These are phyloP conservation scores for Zaprionus lachaisei DNA, from an alignment of 1,140 invertebrate species.

Conservation along the genomic window DNA sequence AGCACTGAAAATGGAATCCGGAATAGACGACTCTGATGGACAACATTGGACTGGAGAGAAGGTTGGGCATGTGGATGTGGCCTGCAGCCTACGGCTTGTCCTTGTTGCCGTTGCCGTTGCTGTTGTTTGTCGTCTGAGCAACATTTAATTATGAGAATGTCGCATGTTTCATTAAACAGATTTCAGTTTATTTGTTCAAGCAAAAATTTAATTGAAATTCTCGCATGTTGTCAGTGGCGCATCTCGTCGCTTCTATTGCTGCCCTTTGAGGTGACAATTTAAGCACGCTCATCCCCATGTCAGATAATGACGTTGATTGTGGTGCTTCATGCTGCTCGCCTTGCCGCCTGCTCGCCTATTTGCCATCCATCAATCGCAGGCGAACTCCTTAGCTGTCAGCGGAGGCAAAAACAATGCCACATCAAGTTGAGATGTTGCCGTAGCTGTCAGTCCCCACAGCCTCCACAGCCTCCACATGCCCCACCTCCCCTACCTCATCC, in stretches of 20 bases:
- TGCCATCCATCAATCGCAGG: slow-evolving; percentile 72
- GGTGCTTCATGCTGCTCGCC: slow-evolving; percentile 43
- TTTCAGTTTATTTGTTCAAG: slow-evolving; percentile 61
- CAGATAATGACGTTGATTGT: slow-evolving; percentile 77
- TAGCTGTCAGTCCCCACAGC: not conserved
- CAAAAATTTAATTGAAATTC: slow-evolving; percentile 65
- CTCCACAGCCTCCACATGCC: slow-evolving; percentile 7
- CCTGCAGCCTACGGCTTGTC: not conserved
- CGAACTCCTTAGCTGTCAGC: slow-evolving; percentile 39
- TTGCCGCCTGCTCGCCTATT: slow-evolving; percentile 12
- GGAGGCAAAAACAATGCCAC: slow-evolving; percentile 43
- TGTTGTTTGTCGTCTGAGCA: slow-evolving; percentile 8
- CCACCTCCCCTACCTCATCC: not conserved
- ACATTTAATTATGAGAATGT: slow-evolving; percentile 57
- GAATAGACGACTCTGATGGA: not conserved
- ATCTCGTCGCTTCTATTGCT: not conserved
- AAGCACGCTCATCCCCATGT: slow-evolving; percentile 68
- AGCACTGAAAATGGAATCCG: not conserved
- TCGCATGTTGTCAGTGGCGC: slow-evolving; percentile 23
- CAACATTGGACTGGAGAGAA: not conserved
- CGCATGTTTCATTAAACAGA: slow-evolving; percentile 65
- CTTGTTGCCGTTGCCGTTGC: slow-evolving; percentile 7
- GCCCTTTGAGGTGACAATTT: slow-evolving; percentile 70
- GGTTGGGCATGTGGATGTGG: not conserved
- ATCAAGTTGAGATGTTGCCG: slow-evolving; percentile 71